Conservation (phyloP, 2,888 invertebrate genomes). For the Caradrina kadenii region DNA sequence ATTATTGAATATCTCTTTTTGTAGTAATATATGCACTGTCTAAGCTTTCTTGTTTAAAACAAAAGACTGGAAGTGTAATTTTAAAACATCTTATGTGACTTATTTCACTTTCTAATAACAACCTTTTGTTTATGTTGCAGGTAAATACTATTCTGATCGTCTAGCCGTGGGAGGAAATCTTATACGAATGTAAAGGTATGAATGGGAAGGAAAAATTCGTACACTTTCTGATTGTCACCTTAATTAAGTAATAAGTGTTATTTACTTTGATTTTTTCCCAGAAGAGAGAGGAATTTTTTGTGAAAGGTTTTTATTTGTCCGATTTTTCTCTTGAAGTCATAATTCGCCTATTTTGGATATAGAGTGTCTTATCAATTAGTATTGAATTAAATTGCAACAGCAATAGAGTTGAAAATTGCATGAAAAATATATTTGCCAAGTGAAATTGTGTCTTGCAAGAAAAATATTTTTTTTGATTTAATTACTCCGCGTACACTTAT, state of each 20-base stretch:
- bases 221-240: constrained; percentile 49
- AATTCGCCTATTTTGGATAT: neutral
- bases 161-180: constrained; percentile 46
- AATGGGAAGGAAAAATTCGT: constrained; percentile 48
- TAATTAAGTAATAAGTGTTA: constrained; percentile 11
- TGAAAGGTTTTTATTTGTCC: neutral
- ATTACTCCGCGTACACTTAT: no score
- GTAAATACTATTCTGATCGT: constrained; percentile 61
- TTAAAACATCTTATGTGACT: constrained; percentile 41
- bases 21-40: constrained; percentile 17
- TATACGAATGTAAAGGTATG: constrained; percentile 37
- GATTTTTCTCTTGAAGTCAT: neutral
- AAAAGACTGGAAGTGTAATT: constrained; percentile 48
- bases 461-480: no score
- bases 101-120: constrained; percentile 54
- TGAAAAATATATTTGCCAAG: no score
- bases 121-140: constrained; percentile 66
- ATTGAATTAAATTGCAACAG: neutral
- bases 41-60: constrained; percentile 55
- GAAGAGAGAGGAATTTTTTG: constrained; percentile 36
- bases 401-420: neutral
- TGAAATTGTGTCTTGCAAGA: no score
- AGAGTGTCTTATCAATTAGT: no score
- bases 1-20: neutral
- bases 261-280: constrained; percentile 35